These are phyloP conservation scores for Craseonycteris thonglongyai DNA, from an alignment of 2,113 vertebrate genomes.

Conservation along the genomic window DNA sequence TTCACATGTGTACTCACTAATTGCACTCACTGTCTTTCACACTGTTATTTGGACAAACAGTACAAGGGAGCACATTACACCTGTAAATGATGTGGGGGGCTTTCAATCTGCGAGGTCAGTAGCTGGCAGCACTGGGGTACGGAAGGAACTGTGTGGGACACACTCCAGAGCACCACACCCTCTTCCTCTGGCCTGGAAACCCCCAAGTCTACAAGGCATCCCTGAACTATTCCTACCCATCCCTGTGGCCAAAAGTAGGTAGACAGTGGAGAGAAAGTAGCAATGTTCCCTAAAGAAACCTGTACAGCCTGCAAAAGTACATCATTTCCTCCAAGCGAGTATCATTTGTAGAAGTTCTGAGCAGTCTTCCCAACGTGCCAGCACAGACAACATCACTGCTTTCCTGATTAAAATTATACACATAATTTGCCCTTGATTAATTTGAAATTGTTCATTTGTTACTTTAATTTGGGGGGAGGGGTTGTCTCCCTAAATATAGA, in stretches of 20 bases:
- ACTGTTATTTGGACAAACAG: neutral
- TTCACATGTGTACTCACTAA: neutral
- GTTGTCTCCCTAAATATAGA: neutral
- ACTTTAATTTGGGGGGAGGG: neutral
- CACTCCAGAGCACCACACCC: neutral
- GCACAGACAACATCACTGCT: neutral
- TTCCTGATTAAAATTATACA: neutral
- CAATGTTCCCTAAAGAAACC: neutral
- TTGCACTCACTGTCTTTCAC: neutral
- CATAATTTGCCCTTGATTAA: neutral
- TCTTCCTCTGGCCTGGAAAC: neutral
- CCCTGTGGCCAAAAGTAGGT: neutral
- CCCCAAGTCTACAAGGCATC: neutral
- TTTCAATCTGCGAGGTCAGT: neutral
- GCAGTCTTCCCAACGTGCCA: neutral
- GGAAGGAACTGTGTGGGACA: accelerated
- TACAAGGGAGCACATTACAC: neutral
- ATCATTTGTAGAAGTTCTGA: accelerated
- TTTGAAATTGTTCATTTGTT: neutral
- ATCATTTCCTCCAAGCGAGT: neutral
- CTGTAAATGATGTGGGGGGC: neutral
- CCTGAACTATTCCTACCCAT: no score
- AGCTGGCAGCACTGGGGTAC: neutral
- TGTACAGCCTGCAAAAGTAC: neutral
- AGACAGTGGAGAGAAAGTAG: neutral